These are phyloP conservation scores for Variabilichromis moorii DNA, from an alignment of 2,113 vertebrate genomes.

Conservation along the genomic window DNA sequence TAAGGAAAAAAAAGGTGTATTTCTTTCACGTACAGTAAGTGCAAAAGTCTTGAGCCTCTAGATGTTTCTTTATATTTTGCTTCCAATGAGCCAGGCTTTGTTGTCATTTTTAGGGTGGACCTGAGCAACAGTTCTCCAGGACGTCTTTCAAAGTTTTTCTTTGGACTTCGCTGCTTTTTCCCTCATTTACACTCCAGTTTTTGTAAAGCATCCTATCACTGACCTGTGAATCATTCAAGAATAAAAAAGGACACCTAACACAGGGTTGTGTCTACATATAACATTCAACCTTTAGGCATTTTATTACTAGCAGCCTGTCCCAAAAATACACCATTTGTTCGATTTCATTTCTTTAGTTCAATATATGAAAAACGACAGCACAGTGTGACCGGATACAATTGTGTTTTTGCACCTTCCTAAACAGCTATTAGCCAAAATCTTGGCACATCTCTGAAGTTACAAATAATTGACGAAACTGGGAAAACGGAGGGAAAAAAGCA, in stretches of 20 bases:
- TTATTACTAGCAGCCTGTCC: neutral
- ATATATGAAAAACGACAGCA: neutral
- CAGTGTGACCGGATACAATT: neutral
- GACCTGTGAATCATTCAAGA: neutral
- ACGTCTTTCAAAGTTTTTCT: neutral
- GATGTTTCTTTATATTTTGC: neutral
- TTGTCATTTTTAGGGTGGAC: neutral
- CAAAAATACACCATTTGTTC: rapidly evolving
- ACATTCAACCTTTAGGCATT: rapidly evolving
- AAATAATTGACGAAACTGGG: neutral
- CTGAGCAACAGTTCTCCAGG: neutral
- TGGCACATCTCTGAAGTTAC: neutral
- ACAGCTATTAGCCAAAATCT: neutral
- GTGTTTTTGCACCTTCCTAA: neutral
- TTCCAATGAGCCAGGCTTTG: neutral
- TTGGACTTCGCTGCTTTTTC: rapidly evolving
- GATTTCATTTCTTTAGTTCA: neutral
- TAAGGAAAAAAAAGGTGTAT: neutral
- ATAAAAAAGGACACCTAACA: neutral
- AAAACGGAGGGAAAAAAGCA: rapidly evolving
- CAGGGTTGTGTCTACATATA: neutral
- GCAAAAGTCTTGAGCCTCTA: neutral
- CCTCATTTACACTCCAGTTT: neutral
- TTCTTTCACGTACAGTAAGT: neutral
- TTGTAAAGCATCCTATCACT: neutral